These are phyloP conservation scores for Aspidapion aeneum DNA, from an alignment of 2,888 invertebrate genomes.

Conservation along the genomic window DNA sequence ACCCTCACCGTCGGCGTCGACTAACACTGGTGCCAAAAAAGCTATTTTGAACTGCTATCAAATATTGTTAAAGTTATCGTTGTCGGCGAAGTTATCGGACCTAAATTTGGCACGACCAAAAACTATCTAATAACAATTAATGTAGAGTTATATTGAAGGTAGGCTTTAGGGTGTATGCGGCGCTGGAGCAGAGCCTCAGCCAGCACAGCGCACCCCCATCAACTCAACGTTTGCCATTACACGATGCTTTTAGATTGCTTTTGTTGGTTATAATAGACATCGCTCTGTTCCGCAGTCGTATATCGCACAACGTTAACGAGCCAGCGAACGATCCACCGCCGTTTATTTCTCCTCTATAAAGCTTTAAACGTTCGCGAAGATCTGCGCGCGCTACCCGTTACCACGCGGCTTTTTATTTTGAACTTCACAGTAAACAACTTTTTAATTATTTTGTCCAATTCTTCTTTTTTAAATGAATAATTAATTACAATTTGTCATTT, in stretches of 20 bases:
- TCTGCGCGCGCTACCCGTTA: constrained; percentile 9
- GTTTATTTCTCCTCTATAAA: not conserved
- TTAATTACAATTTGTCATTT: too few species aligned
- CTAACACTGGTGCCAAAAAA: too few species aligned
- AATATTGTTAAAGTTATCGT: too few species aligned
- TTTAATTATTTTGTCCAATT: not conserved
- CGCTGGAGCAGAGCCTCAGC: too few species aligned
- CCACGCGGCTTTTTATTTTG: constrained; percentile 4
- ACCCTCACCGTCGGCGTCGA: too few species aligned
- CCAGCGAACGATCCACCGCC: not conserved
- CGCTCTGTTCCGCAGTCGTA: constrained; percentile 14
- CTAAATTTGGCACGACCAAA: too few species aligned
- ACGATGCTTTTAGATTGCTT: constrained; percentile 35
- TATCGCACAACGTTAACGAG: too few species aligned
- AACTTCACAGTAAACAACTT: not conserved
- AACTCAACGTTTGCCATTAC: constrained; percentile 30
- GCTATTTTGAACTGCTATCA: too few species aligned
- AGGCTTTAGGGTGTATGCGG: too few species aligned
- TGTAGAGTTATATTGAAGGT: too few species aligned
- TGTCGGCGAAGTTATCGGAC: too few species aligned
- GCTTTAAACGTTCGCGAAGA: not conserved
- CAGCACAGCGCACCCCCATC: constrained; percentile 36
- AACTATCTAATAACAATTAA: too few species aligned
- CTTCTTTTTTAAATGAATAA: not conserved
- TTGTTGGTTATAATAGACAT: constrained; percentile 30